Evolutionary conservation across 2,888 invertebrate species (phyloP).

Genomic region (Agonopterix alstromeriana): DNA sequence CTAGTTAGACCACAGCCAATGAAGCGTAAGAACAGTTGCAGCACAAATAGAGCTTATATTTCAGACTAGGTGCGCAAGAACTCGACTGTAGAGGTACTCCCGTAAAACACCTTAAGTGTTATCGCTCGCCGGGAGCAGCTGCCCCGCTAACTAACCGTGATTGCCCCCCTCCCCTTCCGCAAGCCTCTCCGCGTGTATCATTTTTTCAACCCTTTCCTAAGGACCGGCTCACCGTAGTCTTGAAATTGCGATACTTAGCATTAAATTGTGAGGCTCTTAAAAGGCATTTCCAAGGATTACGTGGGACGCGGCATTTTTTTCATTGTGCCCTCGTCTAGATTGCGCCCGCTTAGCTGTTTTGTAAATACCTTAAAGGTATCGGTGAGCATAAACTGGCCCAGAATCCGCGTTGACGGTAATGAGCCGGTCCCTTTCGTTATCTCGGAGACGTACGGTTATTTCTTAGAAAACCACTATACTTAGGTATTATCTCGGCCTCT

Average conservation of each 20-base stretch:
- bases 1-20: no score
- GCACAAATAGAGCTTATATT: constrained; percentile 24
- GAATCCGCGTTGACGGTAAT: constrained; percentile 66
- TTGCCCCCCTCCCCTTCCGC: constrained; percentile 31
- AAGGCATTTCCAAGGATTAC: constrained; percentile 63
- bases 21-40: constrained; percentile 7
- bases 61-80: constrained; percentile 20
- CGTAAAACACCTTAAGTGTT: constrained; percentile 55
- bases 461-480: constrained; percentile 46
- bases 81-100: constrained; percentile 26
- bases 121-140: constrained; percentile 53
- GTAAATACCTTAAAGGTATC: constrained; percentile 73
- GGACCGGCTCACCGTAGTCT: constrained; percentile 49
- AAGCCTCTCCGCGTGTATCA: constrained; percentile 44
- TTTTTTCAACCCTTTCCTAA: constrained; percentile 64
- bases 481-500: constrained; percentile 42
- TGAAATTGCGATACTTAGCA: constrained; percentile 71
- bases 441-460: constrained; percentile 63
- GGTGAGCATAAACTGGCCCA: constrained; percentile 58
- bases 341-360: constrained; percentile 59
- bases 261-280: constrained; percentile 69
- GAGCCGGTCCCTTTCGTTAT: constrained; percentile 65
- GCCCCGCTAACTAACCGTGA: constrained; percentile 61
- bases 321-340: constrained; percentile 48
- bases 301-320: constrained; percentile 46